Conservation (phyloP, 2,888 invertebrate species). For the Zaprionus lineosus region DNA sequence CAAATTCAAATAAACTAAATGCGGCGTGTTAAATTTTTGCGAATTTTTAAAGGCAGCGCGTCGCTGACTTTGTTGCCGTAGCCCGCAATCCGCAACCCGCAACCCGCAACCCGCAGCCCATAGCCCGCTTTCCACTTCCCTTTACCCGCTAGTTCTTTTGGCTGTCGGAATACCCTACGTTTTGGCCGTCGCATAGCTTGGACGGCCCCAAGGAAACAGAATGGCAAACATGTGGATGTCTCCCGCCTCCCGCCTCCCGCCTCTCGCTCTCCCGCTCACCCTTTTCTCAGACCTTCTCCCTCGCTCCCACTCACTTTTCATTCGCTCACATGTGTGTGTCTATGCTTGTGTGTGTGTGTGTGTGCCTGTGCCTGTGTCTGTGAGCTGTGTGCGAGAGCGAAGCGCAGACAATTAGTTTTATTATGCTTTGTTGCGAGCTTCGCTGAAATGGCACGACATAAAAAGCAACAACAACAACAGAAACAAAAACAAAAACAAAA, state of each 20-base stretch:
- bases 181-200: conserved; percentile 49
- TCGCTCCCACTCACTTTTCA: conserved; percentile 7
- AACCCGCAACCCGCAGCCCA: neutral
- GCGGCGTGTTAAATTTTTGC: conserved; percentile 63
- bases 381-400: conserved; percentile 70
- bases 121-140: neutral
- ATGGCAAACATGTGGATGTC: conserved; percentile 69
- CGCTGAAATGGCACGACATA: conserved; percentile 77
- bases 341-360: conserved; percentile 16
- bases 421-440: conserved; percentile 78
- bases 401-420: conserved; percentile 79
- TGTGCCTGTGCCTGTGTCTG: conserved; percentile 27
- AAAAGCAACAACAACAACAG: conserved; percentile 56
- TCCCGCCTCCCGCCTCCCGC: conserved; percentile 17
- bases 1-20: conserved; percentile 61
- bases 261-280: conserved; percentile 4
- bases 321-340: conserved; percentile 13
- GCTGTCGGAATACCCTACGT: too few relatives aligned
- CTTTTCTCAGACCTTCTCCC: conserved; percentile 10
- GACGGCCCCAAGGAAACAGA: conserved; percentile 67
- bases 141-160: too few relatives aligned
- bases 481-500: conserved; percentile 58
- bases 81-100: neutral
- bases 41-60: conserved; percentile 53
- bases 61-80: conserved; percentile 49